Evolutionary conservation across 2,888 invertebrate species (phyloP).

Genomic region (Epistrophella euchroma): DNA sequence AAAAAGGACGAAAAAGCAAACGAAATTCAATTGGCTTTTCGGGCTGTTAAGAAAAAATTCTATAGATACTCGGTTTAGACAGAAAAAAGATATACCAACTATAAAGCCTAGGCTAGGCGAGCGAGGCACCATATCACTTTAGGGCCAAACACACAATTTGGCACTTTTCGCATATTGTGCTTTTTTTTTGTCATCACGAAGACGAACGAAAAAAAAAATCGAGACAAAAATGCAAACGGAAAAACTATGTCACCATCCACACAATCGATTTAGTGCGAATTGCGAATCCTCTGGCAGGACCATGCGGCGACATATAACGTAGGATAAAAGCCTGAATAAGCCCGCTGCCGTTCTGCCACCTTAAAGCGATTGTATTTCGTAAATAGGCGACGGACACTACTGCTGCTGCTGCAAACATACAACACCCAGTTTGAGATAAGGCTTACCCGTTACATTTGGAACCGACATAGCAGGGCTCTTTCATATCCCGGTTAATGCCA

Average conservation of each 20-base stretch:
- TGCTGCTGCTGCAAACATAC: constrained; percentile 34
- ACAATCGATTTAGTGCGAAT: constrained; percentile 57
- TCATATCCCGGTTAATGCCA: background rate
- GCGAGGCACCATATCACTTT: constrained; percentile 9
- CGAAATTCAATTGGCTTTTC: constrained; percentile 60
- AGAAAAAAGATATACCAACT: constrained; percentile 40
- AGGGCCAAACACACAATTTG: constrained; percentile 55
- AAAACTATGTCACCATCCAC: constrained; percentile 53
- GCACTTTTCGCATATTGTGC: constrained; percentile 51
- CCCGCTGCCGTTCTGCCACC: constrained; percentile 48
- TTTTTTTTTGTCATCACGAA: constrained; percentile 6
- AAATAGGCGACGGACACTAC: constrained; percentile 25
- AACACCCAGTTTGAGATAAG: constrained; percentile 33
- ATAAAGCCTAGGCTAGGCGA: background rate
- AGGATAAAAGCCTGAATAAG: constrained; percentile 51
- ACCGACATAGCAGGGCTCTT: background rate
- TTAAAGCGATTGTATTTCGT: constrained; percentile 52
- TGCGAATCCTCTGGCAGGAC: constrained; percentile 55
- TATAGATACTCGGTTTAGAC: constrained; percentile 18
- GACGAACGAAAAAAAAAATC: background rate
- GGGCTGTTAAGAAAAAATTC: constrained; percentile 29
- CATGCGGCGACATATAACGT: constrained; percentile 46
- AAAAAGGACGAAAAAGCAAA: constrained; percentile 20
- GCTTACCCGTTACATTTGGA: constrained; percentile 38
- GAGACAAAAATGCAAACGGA: constrained; percentile 17